Evolutionary conservation across 2,113 vertebrate species (phyloP), one percentile per base, ranked within the genome.

Genomic region (Trematomus loennbergii): DNA sequence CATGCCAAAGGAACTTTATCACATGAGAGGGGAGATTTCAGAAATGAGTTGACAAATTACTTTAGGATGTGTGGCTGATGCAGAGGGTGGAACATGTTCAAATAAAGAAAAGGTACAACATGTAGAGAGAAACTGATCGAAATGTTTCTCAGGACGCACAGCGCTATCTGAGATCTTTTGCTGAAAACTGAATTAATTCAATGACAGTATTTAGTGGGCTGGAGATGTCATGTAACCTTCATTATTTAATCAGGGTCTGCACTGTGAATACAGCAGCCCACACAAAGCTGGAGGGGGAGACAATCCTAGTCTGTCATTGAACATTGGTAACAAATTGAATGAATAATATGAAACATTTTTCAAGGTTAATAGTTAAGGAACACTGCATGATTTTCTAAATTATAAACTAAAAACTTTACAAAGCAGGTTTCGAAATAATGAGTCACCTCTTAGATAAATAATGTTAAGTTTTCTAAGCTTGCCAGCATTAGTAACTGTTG

Each of bases 1-100:
- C 76, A 68, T 10, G 76, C 57, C 83, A 78, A 72, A 52, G 65
- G 43, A 72, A 49, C 79, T 86, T 85, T 81, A 92, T 86, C 62
- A 62, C 54, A 49, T 10, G 72, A 72, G 46, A 49, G 17, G 65
- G 45, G 25, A n/a, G 61, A 67, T 66, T 80, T 77, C 67, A 64
- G 76, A 64, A 62, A 72, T 0, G 48, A 63, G 43, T 83, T 67
- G 20, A 60, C 10, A 8, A 72, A 82, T 85, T 65, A 59, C 18
- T 58, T 54, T 13, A 40, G 60, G 1, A 74, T 18, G 40, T 72
- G 22, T 29, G 46, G 68, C 67, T 33, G 66, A 72, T 52, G 80
- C n/a, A 22, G 11, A 18, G 16, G 54, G 55, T 13, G 53, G 10
- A 43, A 76, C 52, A 46, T 17, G 49, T 45, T 48, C 9, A 46